Conservation (phyloP, 2,888 invertebrate genomes). For the Rambutsinella grinnellia region DNA sequence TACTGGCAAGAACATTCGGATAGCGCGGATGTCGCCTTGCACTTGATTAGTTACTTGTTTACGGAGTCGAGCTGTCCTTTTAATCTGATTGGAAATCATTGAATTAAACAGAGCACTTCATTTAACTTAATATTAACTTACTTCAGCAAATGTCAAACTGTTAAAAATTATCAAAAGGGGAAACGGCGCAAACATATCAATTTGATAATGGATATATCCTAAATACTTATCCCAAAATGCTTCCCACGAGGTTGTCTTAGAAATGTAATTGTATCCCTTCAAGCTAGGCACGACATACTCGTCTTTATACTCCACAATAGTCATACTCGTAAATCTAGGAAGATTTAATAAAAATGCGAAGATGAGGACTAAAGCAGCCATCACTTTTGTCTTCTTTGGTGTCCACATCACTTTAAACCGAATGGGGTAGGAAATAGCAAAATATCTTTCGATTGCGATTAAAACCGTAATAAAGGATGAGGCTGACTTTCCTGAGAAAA, state of each 20-base stretch:
- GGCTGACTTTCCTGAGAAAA: background rate
- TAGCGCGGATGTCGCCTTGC: background rate
- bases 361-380: background rate
- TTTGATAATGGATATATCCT: no score
- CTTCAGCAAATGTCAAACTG: background rate
- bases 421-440: background rate
- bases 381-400: background rate
- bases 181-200: background rate
- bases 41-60: no score
- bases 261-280: no score
- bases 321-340: background rate
- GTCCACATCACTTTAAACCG: background rate
- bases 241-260: no score
- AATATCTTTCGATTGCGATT: background rate
- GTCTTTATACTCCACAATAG: background rate
- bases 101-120: background rate
- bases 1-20: slow-evolving; percentile 28
- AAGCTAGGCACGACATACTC: no score
- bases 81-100: background rate
- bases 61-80: no score
- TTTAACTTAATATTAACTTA: no score
- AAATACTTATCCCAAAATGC: no score
- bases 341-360: no score
- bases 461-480: background rate
- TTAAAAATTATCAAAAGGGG: background rate